Conservation (phyloP, 1,140 invertebrate species). For the Drosophila littoralis region DNA sequence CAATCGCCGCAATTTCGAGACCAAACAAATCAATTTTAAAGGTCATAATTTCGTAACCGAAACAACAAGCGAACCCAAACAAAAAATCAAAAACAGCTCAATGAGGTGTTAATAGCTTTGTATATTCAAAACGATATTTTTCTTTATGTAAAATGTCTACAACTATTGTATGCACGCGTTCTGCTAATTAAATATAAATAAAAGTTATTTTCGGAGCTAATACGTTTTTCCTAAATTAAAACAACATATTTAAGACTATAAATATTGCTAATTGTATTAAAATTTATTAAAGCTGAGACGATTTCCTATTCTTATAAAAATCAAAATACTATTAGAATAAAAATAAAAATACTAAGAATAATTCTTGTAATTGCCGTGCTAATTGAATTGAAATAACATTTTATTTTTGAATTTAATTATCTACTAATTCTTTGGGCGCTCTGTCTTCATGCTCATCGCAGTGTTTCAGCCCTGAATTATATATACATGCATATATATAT, state of each 20-base stretch:
- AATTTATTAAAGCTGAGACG: not conserved
- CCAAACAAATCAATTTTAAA: constrained; percentile 48
- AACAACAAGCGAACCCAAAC: constrained; percentile 11
- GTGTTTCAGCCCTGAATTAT: constrained; percentile 24
- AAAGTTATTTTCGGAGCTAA: constrained; percentile 17
- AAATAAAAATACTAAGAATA: not conserved
- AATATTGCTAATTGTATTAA: not conserved
- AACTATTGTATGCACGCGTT: not conserved
- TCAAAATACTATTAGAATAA: not conserved
- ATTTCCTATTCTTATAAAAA: not conserved
- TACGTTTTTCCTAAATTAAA: not conserved
- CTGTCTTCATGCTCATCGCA: not conserved
- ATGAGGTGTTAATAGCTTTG: constrained; percentile 38
- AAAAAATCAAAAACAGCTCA: constrained; percentile 4
- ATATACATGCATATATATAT: not conserved
- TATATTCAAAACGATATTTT: constrained; percentile 2
- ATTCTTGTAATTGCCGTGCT: too few relatives aligned
- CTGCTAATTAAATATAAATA: constrained; percentile 1
- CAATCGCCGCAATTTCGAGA: constrained; percentile 20
- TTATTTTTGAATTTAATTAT: too few relatives aligned
- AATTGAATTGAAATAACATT: not conserved
- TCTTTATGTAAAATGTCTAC: constrained; percentile 7
- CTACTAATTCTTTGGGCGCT: too few relatives aligned
- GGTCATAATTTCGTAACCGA: constrained; percentile 48
- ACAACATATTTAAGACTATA: not conserved